Evolutionary conservation across 1,140 invertebrate species (phyloP).

Genomic region (Aphis gossypii): DNA sequence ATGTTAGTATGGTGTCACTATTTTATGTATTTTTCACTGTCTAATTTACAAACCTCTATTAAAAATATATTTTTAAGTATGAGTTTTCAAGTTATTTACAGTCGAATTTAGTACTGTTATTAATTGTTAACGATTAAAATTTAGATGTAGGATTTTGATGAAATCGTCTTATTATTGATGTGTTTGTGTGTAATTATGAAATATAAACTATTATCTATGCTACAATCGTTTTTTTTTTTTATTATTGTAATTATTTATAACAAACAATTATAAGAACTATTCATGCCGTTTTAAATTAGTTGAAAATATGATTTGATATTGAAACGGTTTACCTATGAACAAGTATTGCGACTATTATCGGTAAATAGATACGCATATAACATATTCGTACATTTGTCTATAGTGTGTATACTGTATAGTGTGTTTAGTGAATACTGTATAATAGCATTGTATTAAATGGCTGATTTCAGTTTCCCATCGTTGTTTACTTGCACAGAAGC

Average conservation of each 20-base stretch:
- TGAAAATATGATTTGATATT: neutral
- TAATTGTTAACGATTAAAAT: no score
- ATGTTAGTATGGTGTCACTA: no score
- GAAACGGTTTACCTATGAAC: neutral
- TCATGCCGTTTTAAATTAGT: neutral
- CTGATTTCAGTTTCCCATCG: constrained; percentile 39
- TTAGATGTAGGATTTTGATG: no score
- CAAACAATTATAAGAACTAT: no score
- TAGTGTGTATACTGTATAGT: neutral
- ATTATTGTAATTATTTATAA: neutral
- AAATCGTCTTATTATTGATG: no score
- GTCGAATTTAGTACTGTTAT: no score
- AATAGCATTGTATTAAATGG: neutral
- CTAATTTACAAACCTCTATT: no score
- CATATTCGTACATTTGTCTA: neutral
- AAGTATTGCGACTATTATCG: neutral
- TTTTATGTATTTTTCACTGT: no score
- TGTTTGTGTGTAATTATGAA: no score
- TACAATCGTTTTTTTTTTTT: neutral
- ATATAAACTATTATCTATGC: neutral
- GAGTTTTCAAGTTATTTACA: no score
- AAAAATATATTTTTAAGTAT: no score
- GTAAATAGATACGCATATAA: neutral
- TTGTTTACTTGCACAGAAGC: neutral
- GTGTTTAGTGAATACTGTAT: neutral